These are phyloP conservation scores for Trochalopteron elliotii DNA, from an alignment of 2,113 vertebrate species.

Conservation along the genomic window DNA sequence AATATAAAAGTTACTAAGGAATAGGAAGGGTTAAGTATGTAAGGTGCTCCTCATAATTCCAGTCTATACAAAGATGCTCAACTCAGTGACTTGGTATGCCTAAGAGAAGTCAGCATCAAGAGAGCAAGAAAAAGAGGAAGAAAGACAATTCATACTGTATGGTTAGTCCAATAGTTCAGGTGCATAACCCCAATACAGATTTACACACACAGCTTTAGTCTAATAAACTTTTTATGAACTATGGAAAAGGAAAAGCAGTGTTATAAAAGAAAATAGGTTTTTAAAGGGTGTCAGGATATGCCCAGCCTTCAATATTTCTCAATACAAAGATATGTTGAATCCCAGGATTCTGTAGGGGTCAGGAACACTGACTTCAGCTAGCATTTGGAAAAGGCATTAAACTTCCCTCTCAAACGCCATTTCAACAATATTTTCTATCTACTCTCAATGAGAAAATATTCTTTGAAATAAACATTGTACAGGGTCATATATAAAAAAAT, in stretches of 20 bases:
- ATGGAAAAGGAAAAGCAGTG: not conserved
- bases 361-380: not conserved
- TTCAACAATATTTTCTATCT: not conserved
- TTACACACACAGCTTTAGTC: not conserved
- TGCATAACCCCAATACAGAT: not conserved
- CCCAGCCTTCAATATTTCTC: not conserved
- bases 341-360: not conserved
- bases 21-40: not conserved
- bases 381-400: not conserved
- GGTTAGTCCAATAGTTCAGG: not conserved
- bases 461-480: not conserved
- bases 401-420: not conserved
- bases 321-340: not conserved
- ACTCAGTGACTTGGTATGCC: not conserved
- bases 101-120: not conserved
- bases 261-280: not conserved
- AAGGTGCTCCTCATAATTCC: not conserved
- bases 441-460: not conserved
- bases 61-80: not conserved
- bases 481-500: not conserved
- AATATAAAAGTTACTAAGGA: not conserved
- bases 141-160: not conserved
- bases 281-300: not conserved
- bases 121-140: not conserved
- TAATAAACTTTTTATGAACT: not conserved